Base-by-base conservation (phyloP, 2,113 vertebrate genomes). In the Pyxicephalus adspersus region DNA sequence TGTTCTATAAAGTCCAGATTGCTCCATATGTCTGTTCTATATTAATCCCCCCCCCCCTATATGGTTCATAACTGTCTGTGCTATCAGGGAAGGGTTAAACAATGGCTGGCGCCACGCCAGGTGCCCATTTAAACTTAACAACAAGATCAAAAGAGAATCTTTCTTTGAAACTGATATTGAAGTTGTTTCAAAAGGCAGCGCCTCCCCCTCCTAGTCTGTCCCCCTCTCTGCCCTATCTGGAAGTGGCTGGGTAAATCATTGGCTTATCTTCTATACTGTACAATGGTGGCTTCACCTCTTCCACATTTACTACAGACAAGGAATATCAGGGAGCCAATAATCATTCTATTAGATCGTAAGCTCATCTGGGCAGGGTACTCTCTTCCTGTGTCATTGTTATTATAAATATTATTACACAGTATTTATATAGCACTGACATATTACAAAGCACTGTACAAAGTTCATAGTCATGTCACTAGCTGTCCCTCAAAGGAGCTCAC, bases 161-260 rank as follows among this genome's bases (percentile, higher is more conserved):
- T 52, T 38, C 76, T 77, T 77, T 77, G 64, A 77, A 55, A 77
- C 45, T 34, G 55, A 77, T 52, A 66, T 66, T 55, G 52, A 77
- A 45, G n/a, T 66, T 54, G 22, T 63, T 77, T 77, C 63, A 77
- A 66, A 65, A 28, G 38, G 23, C 13, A 2, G 11, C 23, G 4
- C 20, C 13, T 17, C 38, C n/a, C 34, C 38, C 22, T 26, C 51
- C n/a, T n/a, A n/a, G n/a, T n/a, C n/a, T n/a, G n/a, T n/a, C 76
- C 26, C 3, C 15, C 57, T 15, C 22, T 17, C 57, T 34, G 3
- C 2, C 5, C 34, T 77, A 77, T 77, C 76, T 66, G 45, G 13
- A 26, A 66, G 63, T 23, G 25, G 73, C 29, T 4, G 18, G 38
- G 61, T 63, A 65, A 64, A 34, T 38, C 9, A 34, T 25, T 61